phyloP scores from a whole-genome alignment of 2,888 invertebrate genomes.

The Unio delphinus region DNA sequence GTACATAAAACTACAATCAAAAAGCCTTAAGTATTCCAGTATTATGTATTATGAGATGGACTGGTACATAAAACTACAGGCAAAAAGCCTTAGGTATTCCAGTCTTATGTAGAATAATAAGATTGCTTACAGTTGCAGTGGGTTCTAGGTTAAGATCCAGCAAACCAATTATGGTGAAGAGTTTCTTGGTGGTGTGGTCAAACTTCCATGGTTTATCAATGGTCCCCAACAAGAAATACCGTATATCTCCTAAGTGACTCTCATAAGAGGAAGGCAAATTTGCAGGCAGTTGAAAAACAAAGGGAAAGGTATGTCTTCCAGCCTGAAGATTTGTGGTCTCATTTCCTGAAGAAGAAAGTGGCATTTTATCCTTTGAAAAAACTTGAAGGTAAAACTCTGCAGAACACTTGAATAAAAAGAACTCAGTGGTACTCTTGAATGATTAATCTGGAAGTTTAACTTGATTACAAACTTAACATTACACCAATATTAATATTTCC shows the following conservation, averaged over 20 bases:
- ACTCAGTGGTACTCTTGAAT: too few species aligned
- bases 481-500: too few species aligned
- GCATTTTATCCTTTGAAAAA: not conserved
- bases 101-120: too few species aligned
- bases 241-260: constrained; percentile 77
- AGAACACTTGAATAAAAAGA: too few species aligned
- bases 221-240: constrained; percentile 85
- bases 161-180: constrained; percentile 86
- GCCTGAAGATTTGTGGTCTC: constrained; percentile 74
- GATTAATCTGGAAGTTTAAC: too few species aligned
- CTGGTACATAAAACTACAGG: too few species aligned
- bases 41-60: too few species aligned
- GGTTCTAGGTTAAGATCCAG: constrained; percentile 81
- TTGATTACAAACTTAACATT: too few species aligned
- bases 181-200: constrained; percentile 86
- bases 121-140: constrained; percentile 15
- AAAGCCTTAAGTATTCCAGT: too few species aligned
- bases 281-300: constrained; percentile 81
- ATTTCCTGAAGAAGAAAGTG: constrained; percentile 15
- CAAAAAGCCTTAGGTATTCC: too few species aligned
- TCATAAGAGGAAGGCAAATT: constrained; percentile 65
- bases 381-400: too few species aligned
- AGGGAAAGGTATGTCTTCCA: constrained; percentile 84
- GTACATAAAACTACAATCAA: too few species aligned
- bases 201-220: constrained; percentile 87